A percentile compares a stretch with the other conserved stretches of the same genome.
Evolutionary conservation across 2,113 vertebrate species (phyloP).

Genomic region (Irena cyanogastra): DNA sequence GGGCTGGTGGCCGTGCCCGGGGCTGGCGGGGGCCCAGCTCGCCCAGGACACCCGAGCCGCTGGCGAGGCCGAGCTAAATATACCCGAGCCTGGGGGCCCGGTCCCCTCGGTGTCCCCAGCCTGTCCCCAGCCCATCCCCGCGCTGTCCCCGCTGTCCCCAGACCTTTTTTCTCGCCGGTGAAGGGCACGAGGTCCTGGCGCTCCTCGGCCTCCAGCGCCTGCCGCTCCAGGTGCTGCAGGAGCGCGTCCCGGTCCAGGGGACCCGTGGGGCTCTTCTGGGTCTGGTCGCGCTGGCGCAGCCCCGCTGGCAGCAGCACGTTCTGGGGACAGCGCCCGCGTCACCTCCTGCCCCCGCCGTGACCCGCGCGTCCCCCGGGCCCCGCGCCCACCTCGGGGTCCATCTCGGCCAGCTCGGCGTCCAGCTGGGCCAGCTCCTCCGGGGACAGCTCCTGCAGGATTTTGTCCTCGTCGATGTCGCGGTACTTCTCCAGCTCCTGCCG

Average conservation of each 20-base stretch:
- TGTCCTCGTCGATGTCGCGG: conserved; percentile 94
- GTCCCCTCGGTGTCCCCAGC: not conserved
- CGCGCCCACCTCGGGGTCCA: conserved; percentile 89
- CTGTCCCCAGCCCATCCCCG: not conserved
- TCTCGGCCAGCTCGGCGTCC: conserved; percentile 87
- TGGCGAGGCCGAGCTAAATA: conserved; percentile 33
- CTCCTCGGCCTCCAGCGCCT: conserved; percentile 82
- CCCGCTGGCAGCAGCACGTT: conserved; percentile 91
- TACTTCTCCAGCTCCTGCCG: conserved; percentile 82
- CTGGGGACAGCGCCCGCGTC: conserved; percentile 53
- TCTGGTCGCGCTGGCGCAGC: conserved; percentile 89
- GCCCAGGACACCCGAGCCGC: conserved; percentile 19
- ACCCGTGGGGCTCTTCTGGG: conserved; percentile 88
- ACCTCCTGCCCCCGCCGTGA: fast-evolving
- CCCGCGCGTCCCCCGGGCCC: fast-evolving
- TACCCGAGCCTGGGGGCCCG: not conserved
- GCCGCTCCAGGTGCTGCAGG: conserved; percentile 87
- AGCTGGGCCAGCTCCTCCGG: conserved; percentile 85
- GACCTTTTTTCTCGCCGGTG: conserved; percentile 92
- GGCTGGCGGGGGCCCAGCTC: conserved; percentile 5
- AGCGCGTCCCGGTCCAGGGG: conserved; percentile 83
- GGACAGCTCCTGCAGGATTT: conserved; percentile 86
- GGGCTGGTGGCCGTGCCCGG: not conserved
- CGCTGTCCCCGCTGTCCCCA: not conserved
- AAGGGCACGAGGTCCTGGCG: conserved; percentile 90